Evolutionary conservation across 2,113 vertebrate species (phyloP).

Genomic region (Notarius quadriscutis): DNA sequence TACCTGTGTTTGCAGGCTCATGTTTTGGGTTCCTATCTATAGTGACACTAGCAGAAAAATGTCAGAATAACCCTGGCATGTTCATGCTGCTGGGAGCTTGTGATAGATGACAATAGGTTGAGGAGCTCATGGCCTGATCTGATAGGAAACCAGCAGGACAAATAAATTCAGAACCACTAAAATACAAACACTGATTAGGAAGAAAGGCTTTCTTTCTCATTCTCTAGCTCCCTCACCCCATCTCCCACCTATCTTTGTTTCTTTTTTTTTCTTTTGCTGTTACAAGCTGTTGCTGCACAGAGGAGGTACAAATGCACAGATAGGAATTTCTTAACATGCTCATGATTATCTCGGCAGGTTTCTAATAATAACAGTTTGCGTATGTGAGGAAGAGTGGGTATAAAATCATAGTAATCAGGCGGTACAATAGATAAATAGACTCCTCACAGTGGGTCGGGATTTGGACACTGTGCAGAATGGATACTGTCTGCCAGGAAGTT

Average conservation of each 20-base stretch:
- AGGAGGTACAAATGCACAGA: constrained; percentile 36
- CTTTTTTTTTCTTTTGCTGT: neutral
- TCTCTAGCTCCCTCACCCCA: neutral
- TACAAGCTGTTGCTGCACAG: constrained; percentile 17
- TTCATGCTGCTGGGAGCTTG: constrained; percentile 6
- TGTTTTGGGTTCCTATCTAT: constrained; percentile 13
- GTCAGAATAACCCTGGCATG: constrained; percentile 14
- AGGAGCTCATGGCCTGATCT: constrained; percentile 26
- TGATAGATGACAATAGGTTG: constrained; percentile 43
- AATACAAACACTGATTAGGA: constrained; percentile 35
- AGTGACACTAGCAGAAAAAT: constrained; percentile 17
- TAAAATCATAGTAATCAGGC: constrained; percentile 57
- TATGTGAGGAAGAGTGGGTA: constrained; percentile 25
- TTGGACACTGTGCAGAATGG: constrained; percentile 27
- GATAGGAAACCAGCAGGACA: constrained; percentile 32
- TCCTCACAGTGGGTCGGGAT: constrained; percentile 8
- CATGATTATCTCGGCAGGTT: constrained; percentile 51
- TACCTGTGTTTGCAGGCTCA: constrained; percentile 42
- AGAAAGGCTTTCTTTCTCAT: constrained; percentile 2
- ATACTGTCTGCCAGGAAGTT: constrained; percentile 38
- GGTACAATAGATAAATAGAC: constrained; percentile 47
- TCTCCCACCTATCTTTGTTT: neutral
- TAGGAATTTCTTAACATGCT: constrained; percentile 44
- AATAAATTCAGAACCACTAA: constrained; percentile 45
- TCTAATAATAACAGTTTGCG: constrained; percentile 49